A percentile compares a stretch with the other conserved stretches of the same genome.
These are phyloP conservation scores for Hypercompe scribonia DNA, from an alignment of 2,888 invertebrate genomes.

Conservation along the genomic window DNA sequence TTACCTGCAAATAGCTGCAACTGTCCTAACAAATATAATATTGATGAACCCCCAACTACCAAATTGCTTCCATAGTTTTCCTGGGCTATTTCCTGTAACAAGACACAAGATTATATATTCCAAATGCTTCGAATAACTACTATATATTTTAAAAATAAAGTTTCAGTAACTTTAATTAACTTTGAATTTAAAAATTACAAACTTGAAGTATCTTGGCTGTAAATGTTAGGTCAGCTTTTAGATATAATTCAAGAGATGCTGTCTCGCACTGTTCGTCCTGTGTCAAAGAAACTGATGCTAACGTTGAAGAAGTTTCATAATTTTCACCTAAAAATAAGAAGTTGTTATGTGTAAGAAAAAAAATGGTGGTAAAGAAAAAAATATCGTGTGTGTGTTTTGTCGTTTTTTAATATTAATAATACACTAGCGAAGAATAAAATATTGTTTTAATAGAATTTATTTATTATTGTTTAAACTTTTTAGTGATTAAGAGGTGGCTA, in stretches of 20 bases:
- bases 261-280: neutral
- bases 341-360: too few relatives aligned
- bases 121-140: neutral
- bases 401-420: neutral
- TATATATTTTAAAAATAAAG: neutral
- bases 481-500: neutral
- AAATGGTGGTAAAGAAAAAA: neutral
- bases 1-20: neutral
- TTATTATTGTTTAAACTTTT: neutral
- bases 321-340: neutral
- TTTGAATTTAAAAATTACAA: neutral
- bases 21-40: conserved; percentile 1
- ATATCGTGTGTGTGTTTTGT: neutral
- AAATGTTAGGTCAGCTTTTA: neutral
- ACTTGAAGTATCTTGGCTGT: neutral
- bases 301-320: neutral
- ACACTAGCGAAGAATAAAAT: neutral
- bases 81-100: neutral
- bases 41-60: neutral
- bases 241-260: neutral
- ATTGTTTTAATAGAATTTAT: neutral
- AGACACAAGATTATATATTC: neutral
- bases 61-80: neutral
- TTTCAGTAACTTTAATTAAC: neutral
- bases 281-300: neutral